A percentile compares a stretch with the other conserved stretches of the same genome.
Conservation (phyloP, 1,140 invertebrate species). For the Arion vulgaris region DNA sequence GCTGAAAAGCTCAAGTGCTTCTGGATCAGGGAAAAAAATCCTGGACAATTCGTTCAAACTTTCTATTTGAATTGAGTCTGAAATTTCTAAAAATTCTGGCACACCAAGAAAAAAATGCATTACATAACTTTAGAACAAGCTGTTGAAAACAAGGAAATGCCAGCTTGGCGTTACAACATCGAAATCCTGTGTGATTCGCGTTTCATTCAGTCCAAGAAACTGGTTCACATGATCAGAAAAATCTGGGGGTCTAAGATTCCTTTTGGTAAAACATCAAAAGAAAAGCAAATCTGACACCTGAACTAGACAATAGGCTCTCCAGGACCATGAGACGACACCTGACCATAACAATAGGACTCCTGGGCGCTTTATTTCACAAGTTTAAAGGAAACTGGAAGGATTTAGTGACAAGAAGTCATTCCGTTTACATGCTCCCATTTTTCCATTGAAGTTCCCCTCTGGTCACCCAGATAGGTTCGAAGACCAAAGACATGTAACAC, state of each 20-base stretch:
- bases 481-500: background rate
- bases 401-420: background rate
- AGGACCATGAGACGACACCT: background rate
- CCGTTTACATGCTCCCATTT: background rate
- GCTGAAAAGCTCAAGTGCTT: too few species aligned
- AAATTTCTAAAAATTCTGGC: too few species aligned
- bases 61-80: too few species aligned
- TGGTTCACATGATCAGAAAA: background rate
- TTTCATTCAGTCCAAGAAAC: background rate
- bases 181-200: background rate
- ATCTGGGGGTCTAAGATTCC: background rate
- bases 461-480: background rate
- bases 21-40: too few species aligned
- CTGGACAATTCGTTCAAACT: too few species aligned
- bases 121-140: too few species aligned
- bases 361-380: background rate
- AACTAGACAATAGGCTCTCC: background rate
- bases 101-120: too few species aligned
- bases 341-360: background rate
- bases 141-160: too few species aligned
- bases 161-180: too few species aligned
- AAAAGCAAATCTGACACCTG: background rate
- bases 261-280: background rate
- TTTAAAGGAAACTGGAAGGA: background rate
- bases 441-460: background rate